Evolutionary conservation across 2,113 vertebrate genomes (phyloP).

Genomic region (Corvus moneduloides): DNA sequence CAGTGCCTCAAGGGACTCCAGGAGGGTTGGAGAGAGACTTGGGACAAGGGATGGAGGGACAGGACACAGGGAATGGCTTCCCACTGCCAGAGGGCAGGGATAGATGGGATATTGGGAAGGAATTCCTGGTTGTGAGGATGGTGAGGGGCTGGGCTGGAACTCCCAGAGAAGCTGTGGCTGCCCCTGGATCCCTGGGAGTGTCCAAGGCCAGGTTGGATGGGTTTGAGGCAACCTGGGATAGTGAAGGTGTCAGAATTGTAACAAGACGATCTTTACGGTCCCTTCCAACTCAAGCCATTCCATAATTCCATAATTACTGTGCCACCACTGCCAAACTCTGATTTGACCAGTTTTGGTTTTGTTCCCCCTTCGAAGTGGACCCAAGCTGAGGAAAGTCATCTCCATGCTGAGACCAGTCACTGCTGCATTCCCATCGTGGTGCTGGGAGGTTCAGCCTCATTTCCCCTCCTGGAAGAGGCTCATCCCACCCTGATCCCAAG

Average conservation of each 20-base stretch:
- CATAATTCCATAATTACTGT: background rate
- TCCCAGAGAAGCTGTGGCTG: background rate
- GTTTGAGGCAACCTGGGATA: background rate
- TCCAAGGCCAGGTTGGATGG: rapidly evolving
- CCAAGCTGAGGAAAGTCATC: background rate
- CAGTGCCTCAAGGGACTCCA: background rate
- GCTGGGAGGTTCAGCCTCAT: rapidly evolving
- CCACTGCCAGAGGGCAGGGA: background rate
- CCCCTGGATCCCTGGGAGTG: background rate
- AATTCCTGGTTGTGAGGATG: rapidly evolving
- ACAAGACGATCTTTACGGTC: background rate
- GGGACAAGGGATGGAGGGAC: background rate
- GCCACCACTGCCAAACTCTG: background rate
- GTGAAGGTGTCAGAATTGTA: too few relatives aligned
- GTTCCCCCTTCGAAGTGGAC: background rate
- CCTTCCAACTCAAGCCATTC: background rate
- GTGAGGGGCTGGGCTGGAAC: too few relatives aligned
- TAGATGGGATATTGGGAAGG: background rate
- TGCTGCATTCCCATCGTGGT: background rate
- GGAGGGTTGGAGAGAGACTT: background rate
- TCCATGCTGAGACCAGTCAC: rapidly evolving
- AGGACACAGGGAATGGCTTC: background rate
- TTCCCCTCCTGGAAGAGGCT: background rate
- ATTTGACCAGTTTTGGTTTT: background rate
- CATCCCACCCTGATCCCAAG: background rate